Evolutionary conservation across 2,888 invertebrate species (phyloP).

Genomic region (Scrobipalpa atriplicella): DNA sequence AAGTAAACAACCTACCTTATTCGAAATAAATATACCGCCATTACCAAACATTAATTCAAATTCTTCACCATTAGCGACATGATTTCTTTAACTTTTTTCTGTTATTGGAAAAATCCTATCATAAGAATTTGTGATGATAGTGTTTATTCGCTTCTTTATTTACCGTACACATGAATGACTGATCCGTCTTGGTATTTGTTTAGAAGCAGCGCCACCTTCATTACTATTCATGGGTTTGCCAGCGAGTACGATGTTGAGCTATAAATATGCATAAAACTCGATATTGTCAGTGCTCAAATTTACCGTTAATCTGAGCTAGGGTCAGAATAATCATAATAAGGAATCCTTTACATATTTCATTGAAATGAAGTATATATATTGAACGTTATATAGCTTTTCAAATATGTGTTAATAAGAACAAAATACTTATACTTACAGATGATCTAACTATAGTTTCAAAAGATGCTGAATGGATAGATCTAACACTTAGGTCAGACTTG

Average conservation of each 20-base stretch:
- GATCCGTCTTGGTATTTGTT: neutral
- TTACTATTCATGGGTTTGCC: slow-evolving; percentile 18
- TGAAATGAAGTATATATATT: neutral
- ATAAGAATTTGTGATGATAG: neutral
- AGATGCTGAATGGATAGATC: neutral
- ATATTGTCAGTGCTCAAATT: slow-evolving; percentile 17
- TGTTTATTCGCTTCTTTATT: neutral
- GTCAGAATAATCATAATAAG: slow-evolving; percentile 11
- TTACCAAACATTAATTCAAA: too few relatives aligned
- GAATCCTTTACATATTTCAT: slow-evolving; percentile 5
- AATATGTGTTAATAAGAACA: neutral
- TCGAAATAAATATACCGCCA: too few relatives aligned
- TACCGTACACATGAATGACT: neutral
- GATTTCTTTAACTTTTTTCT: too few relatives aligned
- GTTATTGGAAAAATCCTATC: too few relatives aligned
- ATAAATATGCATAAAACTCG: slow-evolving; percentile 24
- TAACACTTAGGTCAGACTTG: slow-evolving; percentile 11
- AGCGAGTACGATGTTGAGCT: slow-evolving; percentile 4
- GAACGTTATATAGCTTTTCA: neutral
- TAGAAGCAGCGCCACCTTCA: slow-evolving; percentile 6
- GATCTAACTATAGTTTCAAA: neutral
- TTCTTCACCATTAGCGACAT: too few relatives aligned
- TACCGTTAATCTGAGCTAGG: slow-evolving; percentile 21
- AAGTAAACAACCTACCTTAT: neutral
- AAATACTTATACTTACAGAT: neutral